Base-by-base conservation (phyloP, 2,888 invertebrate species). In the Rugalucina vietnamica region DNA sequence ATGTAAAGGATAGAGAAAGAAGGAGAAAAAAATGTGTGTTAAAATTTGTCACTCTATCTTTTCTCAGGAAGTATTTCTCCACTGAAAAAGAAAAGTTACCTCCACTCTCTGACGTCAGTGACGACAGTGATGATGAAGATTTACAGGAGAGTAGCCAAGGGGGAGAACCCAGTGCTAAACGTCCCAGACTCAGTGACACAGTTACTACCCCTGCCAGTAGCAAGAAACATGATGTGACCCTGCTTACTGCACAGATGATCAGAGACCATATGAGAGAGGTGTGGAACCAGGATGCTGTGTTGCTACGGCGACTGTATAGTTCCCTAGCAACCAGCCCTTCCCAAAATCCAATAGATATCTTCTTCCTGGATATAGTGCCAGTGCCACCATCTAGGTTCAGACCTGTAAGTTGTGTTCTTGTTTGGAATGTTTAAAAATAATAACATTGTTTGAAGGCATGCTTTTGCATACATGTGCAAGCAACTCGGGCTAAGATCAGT, bases 331-430 rank as follows among this genome's bases (percentile, higher is more conserved):
- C 88, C 1, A 79, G 37, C 5, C 65, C 60, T 0, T 50, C 76
- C 1, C 79, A 90, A n/a, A 69, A 82, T 65, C 94, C 98, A 0
- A 97, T 97, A 0, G 98, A 99, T 95, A 94, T 97, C 78, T 97
- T 99, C 94, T 99, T 98, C 93, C 96, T 98, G 94, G 97, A 98
- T 88, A 95, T 97, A 0, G 94, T 99, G 29, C 97, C 97, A 3
- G 98, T 99, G 0, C 96, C 98, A 29, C 99, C 99, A 0, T 97
- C 98, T 0, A 97, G 97, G 93, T 97, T 97, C 14, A 96, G 99
- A 90, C 99, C 99, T 4, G 96, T 96, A 92, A 94, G 95, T 91
- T 36, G 29, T 70, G 2, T 27, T n/a, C n/a, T n/a, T n/a, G n/a
- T n/a, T n/a, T n/a, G n/a, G n/a, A n/a, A n/a, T n/a, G n/a, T n/a